Evolutionary conservation across 2,113 vertebrate genomes (phyloP).

Genomic region (Phocoena phocoena): DNA sequence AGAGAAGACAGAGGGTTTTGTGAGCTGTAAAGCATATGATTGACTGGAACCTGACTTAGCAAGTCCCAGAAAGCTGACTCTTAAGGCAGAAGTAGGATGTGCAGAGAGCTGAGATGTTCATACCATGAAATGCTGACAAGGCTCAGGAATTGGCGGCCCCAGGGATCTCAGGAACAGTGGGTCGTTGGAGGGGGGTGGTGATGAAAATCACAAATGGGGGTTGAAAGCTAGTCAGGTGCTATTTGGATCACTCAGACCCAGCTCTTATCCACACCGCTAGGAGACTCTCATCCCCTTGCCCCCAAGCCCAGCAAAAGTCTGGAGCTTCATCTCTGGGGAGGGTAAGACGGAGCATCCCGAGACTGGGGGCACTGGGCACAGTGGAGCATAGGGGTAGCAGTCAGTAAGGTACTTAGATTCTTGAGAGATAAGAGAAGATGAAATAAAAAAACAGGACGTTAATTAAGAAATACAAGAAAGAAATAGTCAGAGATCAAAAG

Average conservation of each 20-base stretch:
- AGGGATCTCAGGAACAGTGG: not conserved
- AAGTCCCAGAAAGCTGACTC: not conserved
- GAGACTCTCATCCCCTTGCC: not conserved
- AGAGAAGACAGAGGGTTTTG: not conserved
- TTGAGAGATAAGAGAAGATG: not conserved
- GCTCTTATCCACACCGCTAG: too few species aligned
- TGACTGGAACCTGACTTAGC: not conserved
- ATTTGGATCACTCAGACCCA: not conserved
- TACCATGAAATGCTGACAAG: not conserved
- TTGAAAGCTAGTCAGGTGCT: not conserved
- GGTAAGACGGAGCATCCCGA: not conserved
- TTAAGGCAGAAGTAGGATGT: not conserved
- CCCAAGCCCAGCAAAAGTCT: not conserved
- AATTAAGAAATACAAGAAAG: not conserved
- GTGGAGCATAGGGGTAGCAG: too few species aligned
- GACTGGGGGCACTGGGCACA: fast-evolving
- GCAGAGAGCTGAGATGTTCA: not conserved
- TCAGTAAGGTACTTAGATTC: not conserved
- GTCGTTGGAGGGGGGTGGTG: not conserved
- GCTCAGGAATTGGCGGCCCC: not conserved
- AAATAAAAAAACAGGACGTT: not conserved
- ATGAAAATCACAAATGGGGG: not conserved
- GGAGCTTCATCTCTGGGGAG: not conserved
- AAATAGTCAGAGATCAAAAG: not conserved
- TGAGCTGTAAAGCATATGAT: not conserved